Base-by-base conservation (phyloP, 2,888 invertebrate genomes). In the Macrophya alboannulata region DNA sequence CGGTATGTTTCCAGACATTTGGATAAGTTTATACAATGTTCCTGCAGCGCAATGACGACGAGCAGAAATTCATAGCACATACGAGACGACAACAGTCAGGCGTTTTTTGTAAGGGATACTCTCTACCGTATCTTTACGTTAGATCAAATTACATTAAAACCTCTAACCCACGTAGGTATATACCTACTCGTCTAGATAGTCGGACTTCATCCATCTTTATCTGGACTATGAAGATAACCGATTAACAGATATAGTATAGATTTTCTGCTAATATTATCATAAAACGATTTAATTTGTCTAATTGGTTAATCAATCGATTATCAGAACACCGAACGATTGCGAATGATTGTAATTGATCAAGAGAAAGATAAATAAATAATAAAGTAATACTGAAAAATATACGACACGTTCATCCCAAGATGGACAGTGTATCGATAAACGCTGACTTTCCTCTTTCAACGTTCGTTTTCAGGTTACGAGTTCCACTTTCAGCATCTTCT, bases 101-200 rank as follows among this genome's bases (percentile, higher is more conserved):
- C 25, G n/a, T 68, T 74, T 68, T 55, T 77, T 55, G 51, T 55
- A 37, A 55, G 51, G 55, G 25, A 77, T 77, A 77, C 55, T 15
- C 55, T 15, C 10, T n/a, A 55, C 51, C 31, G 77, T 77, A 77
- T 77, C 77, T 77, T 77, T 55, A 77, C 37, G 77, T 55, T 51
- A 31, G 15, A 77, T 77, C 51, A 77, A 77, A 77, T 77, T 77
- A 37, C 31, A 77, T 77, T 77, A 55, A 77, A 77, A 77, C 55
- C 31, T 37, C 31, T 77, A 12, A 31, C n/a, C 51, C 55, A 17
- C 31, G 55, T 37, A 31, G 17, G 15, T n/a, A 74, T 2, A n/a
- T 77, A 74, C 1, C n/a, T 21, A 43, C 40, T 43, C 37, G 43
- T 9, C 72, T 72, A n/a, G 43, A 74, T n/a, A 25, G 17, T 21